phyloP scores from a whole-genome alignment of 2,113 vertebrate genomes.

The Callithrix jacchus region DNA sequence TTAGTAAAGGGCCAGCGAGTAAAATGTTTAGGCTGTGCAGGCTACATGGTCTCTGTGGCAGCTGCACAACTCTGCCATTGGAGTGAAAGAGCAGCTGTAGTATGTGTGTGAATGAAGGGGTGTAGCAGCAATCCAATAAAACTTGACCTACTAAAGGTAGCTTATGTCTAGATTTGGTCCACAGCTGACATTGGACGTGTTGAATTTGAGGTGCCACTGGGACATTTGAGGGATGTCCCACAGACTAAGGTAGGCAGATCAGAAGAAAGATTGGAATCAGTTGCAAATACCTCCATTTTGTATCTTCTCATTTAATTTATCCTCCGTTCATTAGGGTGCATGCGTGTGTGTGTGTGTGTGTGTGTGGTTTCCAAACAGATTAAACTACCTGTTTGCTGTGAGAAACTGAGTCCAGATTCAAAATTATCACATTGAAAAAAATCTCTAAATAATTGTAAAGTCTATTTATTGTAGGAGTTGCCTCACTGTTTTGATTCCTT shows the following conservation, averaged over 20 bases:
- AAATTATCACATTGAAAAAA: neutral
- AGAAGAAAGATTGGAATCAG: neutral
- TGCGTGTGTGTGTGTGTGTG: neutral
- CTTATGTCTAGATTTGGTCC: neutral
- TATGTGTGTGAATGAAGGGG: neutral
- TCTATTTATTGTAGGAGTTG: neutral
- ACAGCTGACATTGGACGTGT: neutral
- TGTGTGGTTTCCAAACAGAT: neutral
- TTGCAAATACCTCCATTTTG: neutral
- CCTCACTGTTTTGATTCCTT: neutral
- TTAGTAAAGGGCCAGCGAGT: neutral
- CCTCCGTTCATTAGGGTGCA: neutral
- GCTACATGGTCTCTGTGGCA: neutral
- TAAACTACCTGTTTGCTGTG: neutral
- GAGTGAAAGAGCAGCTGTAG: neutral
- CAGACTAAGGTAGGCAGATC: neutral
- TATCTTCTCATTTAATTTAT: neutral
- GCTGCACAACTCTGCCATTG: neutral
- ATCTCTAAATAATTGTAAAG: neutral
- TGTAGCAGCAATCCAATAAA: neutral
- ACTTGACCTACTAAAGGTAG: neutral
- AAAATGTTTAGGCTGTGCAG: neutral
- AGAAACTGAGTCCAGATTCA: neutral
- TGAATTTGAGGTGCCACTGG: neutral
- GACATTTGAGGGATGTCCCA: neutral